Percentiles rank a stretch among this genome's conserved stretches.
Conservation (phyloP, 2,113 vertebrate species). For the Ameiurus melas region DNA sequence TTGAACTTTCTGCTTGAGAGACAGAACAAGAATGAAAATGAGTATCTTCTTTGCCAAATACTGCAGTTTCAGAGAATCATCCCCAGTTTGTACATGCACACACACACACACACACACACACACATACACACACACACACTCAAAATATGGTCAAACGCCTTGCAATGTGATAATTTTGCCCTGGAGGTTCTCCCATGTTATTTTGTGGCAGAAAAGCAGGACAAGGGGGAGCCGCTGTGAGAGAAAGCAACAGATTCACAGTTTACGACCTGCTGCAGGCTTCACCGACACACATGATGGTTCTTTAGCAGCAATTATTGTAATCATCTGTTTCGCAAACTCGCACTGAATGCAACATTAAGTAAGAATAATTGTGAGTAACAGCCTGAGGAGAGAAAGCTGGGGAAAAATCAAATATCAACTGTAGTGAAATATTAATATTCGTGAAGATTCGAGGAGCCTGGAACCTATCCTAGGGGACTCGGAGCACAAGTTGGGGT, state of each 20-base stretch:
- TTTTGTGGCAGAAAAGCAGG: conserved; percentile 28
- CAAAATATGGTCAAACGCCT: conserved; percentile 21
- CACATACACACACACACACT: not conserved
- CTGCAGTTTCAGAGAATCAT: conserved; percentile 17
- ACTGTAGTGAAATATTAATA: conserved; percentile 7
- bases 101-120: not conserved
- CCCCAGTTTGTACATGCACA: conserved; percentile 24
- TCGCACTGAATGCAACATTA: conserved; percentile 19
- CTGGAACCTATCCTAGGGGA: too few species aligned
- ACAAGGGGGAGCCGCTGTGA: conserved; percentile 5
- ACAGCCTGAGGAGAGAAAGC: not conserved
- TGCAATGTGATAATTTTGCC: conserved; percentile 40
- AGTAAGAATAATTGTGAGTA: conserved; percentile 20
- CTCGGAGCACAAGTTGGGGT: too few species aligned
- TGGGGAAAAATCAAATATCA: conserved; percentile 5
- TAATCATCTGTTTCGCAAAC: conserved; percentile 33
- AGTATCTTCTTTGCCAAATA: conserved; percentile 3
- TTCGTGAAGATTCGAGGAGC: not conserved
- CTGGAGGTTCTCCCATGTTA: conserved; percentile 27
- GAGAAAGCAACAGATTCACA: conserved; percentile 38
- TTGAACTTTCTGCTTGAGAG: conserved; percentile 21
- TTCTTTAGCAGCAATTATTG: conserved; percentile 40
- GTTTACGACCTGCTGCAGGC: conserved; percentile 38
- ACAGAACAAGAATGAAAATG: not conserved
- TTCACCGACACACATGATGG: not conserved